Evolutionary conservation across 2,888 invertebrate genomes (phyloP).

Genomic region (Lepidochitona cinerea): DNA sequence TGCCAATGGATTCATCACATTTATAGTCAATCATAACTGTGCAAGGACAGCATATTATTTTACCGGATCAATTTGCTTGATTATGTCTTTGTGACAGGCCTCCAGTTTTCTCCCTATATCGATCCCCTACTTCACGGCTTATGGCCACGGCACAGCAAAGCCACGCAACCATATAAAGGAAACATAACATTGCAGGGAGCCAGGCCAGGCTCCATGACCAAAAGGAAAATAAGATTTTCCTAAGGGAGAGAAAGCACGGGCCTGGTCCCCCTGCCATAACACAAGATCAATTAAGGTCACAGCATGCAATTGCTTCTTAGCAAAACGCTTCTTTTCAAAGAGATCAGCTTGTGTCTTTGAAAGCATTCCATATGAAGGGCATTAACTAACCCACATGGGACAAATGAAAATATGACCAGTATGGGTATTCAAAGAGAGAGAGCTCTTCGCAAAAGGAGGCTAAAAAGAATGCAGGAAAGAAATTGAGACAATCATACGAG

Average conservation of each 20-base stretch:
- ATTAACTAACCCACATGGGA: not conserved
- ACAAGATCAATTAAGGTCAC: constrained; percentile 1
- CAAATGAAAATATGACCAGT: no score
- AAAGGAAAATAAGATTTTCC: not conserved
- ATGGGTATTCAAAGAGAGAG: no score
- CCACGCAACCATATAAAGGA: not conserved
- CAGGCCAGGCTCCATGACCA: no score
- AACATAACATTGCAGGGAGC: not conserved
- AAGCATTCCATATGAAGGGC: not conserved
- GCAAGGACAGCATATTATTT: constrained; percentile 4
- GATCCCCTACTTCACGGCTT: not conserved
- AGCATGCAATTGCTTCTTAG: not conserved
- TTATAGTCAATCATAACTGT: constrained; percentile 2
- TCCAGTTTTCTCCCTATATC: not conserved
- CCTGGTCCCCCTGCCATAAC: not conserved
- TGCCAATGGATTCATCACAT: not conserved
- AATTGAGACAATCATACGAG: no score
- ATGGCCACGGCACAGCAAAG: not conserved
- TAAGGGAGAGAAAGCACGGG: not conserved
- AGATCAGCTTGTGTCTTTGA: not conserved
- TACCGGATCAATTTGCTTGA: constrained; percentile 6
- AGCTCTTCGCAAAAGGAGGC: no score
- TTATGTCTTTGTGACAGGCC: constrained; percentile 5
- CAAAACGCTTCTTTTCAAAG: not conserved
- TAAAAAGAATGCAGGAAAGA: no score